phyloP scores from a whole-genome alignment of 2,113 vertebrate genomes.

The Toxostoma redivivum region DNA sequence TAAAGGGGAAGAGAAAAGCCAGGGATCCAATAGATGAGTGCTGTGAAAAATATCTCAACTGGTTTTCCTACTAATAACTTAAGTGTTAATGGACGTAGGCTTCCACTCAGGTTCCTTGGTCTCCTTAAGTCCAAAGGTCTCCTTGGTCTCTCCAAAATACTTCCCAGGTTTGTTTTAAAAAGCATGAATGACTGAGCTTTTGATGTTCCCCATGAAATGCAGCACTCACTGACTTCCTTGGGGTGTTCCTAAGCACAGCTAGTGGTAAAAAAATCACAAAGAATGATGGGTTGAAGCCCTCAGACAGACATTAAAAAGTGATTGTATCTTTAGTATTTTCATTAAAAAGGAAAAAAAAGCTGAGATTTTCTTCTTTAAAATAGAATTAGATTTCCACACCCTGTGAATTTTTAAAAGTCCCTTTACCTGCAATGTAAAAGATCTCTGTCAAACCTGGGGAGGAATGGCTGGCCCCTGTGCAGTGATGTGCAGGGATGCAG shows the following conservation, averaged over 20 bases:
- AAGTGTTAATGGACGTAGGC: background rate
- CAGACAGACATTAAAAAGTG: background rate
- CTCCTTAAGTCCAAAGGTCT: background rate
- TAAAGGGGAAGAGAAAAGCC: background rate
- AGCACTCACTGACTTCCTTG: background rate
- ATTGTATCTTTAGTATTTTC: background rate
- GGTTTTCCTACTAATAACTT: background rate
- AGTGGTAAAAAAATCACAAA: background rate
- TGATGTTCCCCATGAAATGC: background rate
- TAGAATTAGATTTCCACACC: background rate
- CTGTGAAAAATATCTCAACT: background rate
- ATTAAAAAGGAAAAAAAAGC: background rate
- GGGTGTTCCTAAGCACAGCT: background rate
- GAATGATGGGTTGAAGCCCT: background rate
- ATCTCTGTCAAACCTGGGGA: background rate
- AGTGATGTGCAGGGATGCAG: too few species aligned
- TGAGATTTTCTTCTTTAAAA: background rate
- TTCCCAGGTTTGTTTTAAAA: background rate
- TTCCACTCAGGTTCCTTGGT: background rate
- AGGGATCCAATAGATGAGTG: background rate
- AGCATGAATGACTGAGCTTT: background rate
- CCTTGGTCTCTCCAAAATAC: background rate
- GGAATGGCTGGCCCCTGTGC: background rate
- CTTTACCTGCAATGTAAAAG: background rate
- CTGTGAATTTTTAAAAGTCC: background rate